phyloP scores from a whole-genome alignment of 2,888 invertebrate genomes.

The Leptogaster cylindrica region DNA sequence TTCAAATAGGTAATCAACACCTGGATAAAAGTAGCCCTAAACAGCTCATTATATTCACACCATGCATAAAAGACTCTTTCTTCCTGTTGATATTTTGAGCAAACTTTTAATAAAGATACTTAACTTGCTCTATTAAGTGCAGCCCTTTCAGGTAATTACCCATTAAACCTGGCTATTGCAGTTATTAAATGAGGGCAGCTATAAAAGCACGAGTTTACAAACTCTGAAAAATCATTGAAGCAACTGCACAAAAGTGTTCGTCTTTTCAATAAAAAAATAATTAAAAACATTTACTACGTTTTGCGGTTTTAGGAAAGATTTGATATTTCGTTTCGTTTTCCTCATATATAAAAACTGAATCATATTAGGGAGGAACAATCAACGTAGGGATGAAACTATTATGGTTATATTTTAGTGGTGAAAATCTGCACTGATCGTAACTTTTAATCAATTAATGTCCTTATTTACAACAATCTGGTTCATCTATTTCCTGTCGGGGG shows the following conservation, averaged over 20 bases:
- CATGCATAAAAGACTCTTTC: background rate
- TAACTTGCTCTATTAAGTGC: slow-evolving; percentile 1
- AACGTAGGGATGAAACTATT: background rate
- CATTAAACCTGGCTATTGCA: background rate
- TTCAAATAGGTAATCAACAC: slow-evolving; percentile 3
- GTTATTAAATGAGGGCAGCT: no score
- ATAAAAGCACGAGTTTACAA: no score
- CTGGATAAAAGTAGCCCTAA: background rate
- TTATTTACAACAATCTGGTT: background rate
- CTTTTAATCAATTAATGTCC: no score
- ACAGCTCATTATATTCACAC: slow-evolving; percentile 1
- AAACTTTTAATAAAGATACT: background rate
- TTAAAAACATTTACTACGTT: background rate
- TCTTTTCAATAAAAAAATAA: background rate
- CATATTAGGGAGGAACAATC: background rate
- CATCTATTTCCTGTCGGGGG: background rate
- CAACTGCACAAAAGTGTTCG: no score
- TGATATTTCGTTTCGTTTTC: background rate
- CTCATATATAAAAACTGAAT: background rate
- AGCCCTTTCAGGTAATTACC: background rate
- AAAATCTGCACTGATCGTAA: no score
- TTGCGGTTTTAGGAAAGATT: background rate
- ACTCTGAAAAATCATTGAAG: no score
- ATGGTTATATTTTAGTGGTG: no score
- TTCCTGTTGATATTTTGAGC: background rate